Percentiles rank a stretch among this genome's conserved stretches.
Conservation (phyloP, 2,888 invertebrate genomes). For the Morpho helenor region DNA sequence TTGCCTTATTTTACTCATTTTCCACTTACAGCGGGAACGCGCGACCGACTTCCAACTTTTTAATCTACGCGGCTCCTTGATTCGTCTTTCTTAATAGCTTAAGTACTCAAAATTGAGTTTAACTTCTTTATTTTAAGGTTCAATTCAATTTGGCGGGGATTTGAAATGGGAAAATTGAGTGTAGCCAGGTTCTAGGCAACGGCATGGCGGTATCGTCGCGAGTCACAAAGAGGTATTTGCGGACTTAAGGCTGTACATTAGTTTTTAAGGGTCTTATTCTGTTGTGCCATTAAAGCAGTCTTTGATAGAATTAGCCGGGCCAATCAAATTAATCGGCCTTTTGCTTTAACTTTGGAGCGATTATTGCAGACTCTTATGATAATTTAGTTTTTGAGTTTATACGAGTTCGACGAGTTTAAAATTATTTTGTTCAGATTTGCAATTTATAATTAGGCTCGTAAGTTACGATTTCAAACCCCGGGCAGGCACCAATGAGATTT, state of each 20-base stretch:
- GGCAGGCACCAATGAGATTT: too few relatives aligned
- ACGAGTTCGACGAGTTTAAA: too few relatives aligned
- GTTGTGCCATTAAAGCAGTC: slow-evolving; percentile 71
- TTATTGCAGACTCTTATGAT: slow-evolving; percentile 26
- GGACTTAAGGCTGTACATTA: slow-evolving; percentile 75
- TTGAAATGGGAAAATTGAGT: slow-evolving; percentile 47
- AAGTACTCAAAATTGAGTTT: slow-evolving; percentile 28
- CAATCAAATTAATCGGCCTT: slow-evolving; percentile 71
- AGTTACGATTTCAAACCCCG: too few relatives aligned
- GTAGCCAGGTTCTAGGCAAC: slow-evolving; percentile 54
- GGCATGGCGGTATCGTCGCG: slow-evolving; percentile 54
- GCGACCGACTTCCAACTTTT: slow-evolving; percentile 75
- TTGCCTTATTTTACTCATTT: slow-evolving; percentile 80
- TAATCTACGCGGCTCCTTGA: slow-evolving; percentile 67
- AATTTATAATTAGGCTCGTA: too few relatives aligned
- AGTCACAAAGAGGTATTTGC: slow-evolving; percentile 78
- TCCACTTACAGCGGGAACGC: slow-evolving; percentile 76
- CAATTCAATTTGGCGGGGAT: slow-evolving; percentile 24
- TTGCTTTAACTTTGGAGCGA: slow-evolving; percentile 23
- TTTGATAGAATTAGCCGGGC: slow-evolving; percentile 73
- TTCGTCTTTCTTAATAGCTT: slow-evolving; percentile 47
- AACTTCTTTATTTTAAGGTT: slow-evolving; percentile 25
- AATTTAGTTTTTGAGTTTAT: slow-evolving; percentile 12
- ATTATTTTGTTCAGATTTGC: too few relatives aligned
- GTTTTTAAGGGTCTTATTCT: slow-evolving; percentile 78